Conservation (phyloP, 2,888 invertebrate genomes). For the Cordilura impudica region DNA sequence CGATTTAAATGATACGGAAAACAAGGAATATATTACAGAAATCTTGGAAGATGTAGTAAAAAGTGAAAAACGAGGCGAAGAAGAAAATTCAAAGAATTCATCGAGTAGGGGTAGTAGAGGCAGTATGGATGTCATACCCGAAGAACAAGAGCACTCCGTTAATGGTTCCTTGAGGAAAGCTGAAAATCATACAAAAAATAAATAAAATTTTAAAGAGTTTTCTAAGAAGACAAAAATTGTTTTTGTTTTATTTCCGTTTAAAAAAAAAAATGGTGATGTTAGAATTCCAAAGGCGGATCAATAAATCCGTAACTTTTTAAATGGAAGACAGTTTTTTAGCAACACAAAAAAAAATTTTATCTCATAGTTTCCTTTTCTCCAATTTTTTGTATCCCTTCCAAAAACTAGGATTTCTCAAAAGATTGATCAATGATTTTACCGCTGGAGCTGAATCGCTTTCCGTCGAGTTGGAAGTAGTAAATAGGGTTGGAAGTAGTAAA, state of each 20-base stretch:
- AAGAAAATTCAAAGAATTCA: not conserved
- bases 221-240: not conserved
- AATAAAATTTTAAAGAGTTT: not conserved
- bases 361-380: too few relatives aligned
- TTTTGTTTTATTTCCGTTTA: not conserved
- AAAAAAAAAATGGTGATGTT: too few relatives aligned
- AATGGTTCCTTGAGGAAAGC: not conserved
- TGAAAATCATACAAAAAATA: constrained; percentile 1
- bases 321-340: too few relatives aligned
- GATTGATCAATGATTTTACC: too few relatives aligned
- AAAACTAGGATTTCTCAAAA: too few relatives aligned
- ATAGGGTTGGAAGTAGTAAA: too few relatives aligned
- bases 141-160: constrained; percentile 23
- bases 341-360: too few relatives aligned
- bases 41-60: not conserved
- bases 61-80: constrained; percentile 4
- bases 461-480: too few relatives aligned
- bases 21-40: not conserved
- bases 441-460: too few relatives aligned
- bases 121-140: constrained; percentile 48
- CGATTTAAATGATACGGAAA: constrained; percentile 36
- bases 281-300: too few relatives aligned
- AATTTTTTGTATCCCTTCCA: too few relatives aligned
- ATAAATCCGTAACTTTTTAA: too few relatives aligned
- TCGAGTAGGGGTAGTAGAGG: not conserved